These are phyloP conservation scores for Zaprionus davidi DNA, from an alignment of 1,140 invertebrate species.

Conservation along the genomic window DNA sequence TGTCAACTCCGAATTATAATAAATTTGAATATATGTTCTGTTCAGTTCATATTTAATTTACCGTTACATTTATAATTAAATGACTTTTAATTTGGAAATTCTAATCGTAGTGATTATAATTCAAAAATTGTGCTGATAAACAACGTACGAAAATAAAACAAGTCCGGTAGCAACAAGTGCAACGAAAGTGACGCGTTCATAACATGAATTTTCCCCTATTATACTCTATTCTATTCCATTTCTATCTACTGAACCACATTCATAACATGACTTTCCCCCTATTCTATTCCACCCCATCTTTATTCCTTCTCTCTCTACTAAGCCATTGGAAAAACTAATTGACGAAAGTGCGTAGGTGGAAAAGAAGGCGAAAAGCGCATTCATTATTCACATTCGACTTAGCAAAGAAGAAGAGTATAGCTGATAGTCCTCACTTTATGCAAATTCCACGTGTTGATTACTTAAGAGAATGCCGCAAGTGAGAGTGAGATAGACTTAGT, in stretches of 20 bases:
- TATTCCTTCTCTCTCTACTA: background rate
- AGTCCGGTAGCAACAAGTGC: background rate
- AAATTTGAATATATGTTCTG: too few species aligned
- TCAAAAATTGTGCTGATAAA: slow-evolving; percentile 8
- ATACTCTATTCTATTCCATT: background rate
- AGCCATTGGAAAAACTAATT: slow-evolving; percentile 28
- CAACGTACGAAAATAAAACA: background rate
- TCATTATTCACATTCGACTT: slow-evolving; percentile 56
- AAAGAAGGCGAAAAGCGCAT: background rate
- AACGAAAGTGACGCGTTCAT: background rate
- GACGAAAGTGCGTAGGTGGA: background rate
- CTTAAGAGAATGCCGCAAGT: slow-evolving; percentile 15
- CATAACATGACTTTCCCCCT: too few species aligned
- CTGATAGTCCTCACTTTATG: slow-evolving; percentile 51
- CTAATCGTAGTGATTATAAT: background rate
- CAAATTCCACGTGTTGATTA: slow-evolving; percentile 75
- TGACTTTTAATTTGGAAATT: background rate
- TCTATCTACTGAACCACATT: too few species aligned
- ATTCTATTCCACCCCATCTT: too few species aligned
- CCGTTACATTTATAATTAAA: background rate
- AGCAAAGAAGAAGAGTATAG: slow-evolving; percentile 28
- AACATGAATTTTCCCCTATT: background rate
- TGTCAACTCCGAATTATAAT: too few species aligned
- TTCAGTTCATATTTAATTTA: background rate
- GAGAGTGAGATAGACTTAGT: slow-evolving; percentile 15